Conservation (phyloP, 2,797 vertebrate genomes). For the Xiphorhynchus erythropygius region DNA sequence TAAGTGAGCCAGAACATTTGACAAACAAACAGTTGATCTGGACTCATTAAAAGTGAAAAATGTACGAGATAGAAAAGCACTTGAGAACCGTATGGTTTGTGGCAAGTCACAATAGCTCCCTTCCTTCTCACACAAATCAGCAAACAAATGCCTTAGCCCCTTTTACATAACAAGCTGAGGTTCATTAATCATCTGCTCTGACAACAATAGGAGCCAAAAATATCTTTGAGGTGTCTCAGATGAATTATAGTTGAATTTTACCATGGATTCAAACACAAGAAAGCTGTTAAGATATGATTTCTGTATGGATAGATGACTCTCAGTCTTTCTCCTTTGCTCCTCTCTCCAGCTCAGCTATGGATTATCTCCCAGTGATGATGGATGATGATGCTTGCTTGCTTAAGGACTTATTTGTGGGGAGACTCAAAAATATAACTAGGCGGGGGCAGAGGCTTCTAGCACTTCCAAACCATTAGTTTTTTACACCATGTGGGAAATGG, state of each 20-base stretch:
- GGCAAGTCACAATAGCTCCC: background rate
- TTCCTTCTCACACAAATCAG: background rate
- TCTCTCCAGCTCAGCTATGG: background rate
- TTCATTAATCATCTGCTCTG: background rate
- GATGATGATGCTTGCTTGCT: background rate
- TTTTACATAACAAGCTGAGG: background rate
- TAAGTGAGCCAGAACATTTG: background rate
- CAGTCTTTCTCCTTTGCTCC: background rate
- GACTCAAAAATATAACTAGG: background rate
- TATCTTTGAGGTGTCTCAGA: background rate
- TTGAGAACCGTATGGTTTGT: background rate
- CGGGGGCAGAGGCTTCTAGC: background rate
- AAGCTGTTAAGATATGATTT: background rate
- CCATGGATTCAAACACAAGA: background rate
- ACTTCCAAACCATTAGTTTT: background rate
- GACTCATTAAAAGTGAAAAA: conserved; percentile 13
- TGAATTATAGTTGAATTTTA: background rate
- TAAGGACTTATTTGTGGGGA: background rate
- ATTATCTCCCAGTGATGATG: background rate
- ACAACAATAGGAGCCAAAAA: conserved; percentile 1
- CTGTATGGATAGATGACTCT: background rate
- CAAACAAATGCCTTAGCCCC: background rate
- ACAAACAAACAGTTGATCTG: background rate
- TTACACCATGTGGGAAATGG: background rate
- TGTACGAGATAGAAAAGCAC: background rate